Evolutionary conservation across 2,888 invertebrate genomes (phyloP), one percentile per base, ranked within the genome.

Genomic region (Chrysolina americana): DNA sequence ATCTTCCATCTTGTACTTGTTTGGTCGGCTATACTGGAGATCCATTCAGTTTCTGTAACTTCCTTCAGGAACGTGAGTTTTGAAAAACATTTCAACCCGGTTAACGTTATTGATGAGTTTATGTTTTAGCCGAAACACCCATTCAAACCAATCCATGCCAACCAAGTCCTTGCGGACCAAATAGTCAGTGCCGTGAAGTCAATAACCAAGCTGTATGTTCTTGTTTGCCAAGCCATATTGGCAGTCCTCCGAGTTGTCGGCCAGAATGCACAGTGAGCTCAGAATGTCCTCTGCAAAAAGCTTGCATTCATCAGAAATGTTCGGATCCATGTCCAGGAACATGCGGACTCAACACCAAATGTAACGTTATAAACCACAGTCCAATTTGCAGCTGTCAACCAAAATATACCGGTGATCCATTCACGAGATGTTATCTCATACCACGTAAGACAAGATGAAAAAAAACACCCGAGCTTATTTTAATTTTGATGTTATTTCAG

Each of bases 141-240:
- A 77, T 64, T 56, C 82, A 82, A n/a, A 78, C 28, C 36, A 92
- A 77, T 92, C 93, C 94, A 36, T 94, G 94, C 84, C 86, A 90
- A 65, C 94, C 94, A 65, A 93, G 93, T 62, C 94, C 94, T 15
- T 95, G 95, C 85, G 95, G 95, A 59, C 92, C 94, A 44, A 94
- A 94, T 83, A 94, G 94, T 86, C 91, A 92, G 85, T 95, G 95
- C 87, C 91, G 92, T 82, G 92, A 92, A 85, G 86, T 92, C 50
- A 92, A 90, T 76, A 88, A 86, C 9, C 89, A 90, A 81, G 90
- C 90, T 0, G 88, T 90, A 21, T 92, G 93, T 81, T 89, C 91
- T 19, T 93, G 93, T 80, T 86, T 92, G 62, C 90, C 90, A 0
- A 90, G 88, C 77, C 92, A 91, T 81, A 87, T 89, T 21, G 93